Conservation (phyloP, 2,113 vertebrate species). For the Otolemur garnettii region DNA sequence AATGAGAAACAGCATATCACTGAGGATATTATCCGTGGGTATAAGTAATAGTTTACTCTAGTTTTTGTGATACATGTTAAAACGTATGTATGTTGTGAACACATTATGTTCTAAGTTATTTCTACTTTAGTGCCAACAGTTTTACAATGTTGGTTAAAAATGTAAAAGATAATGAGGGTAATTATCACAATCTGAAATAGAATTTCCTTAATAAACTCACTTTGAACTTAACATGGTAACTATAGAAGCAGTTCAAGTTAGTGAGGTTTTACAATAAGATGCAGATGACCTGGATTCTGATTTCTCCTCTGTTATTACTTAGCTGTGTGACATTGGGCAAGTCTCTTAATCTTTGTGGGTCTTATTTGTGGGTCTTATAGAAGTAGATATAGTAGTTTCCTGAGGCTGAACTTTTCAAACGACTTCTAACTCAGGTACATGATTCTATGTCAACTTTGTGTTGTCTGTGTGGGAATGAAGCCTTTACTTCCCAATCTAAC, state of each 20-base stretch:
- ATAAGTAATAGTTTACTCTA: constrained; percentile 17
- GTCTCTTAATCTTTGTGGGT: constrained; percentile 43
- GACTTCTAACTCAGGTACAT: background rate
- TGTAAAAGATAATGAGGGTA: background rate
- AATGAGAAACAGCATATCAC: background rate
- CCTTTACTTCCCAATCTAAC: background rate
- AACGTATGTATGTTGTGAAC: too few species aligned
- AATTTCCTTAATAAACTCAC: constrained; percentile 47
- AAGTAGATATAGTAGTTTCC: constrained; percentile 11
- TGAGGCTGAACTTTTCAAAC: constrained; percentile 32
- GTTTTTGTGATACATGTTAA: constrained; percentile 28
- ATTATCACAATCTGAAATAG: constrained; percentile 22
- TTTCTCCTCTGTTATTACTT: constrained; percentile 44
- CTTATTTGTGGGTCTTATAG: background rate
- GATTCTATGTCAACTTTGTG: background rate
- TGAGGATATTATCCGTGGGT: constrained; percentile 24
- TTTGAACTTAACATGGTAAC: constrained; percentile 30
- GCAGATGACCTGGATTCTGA: background rate
- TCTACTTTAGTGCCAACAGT: constrained; percentile 41
- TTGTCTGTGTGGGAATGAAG: background rate
- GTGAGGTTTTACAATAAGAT: constrained; percentile 28
- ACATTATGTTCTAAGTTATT: constrained; percentile 30
- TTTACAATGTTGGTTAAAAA: constrained; percentile 56
- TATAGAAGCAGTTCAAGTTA: background rate
- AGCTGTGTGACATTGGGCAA: constrained; percentile 36